Percentiles rank a stretch among this genome's conserved stretches.
These are phyloP conservation scores for Phenganax stokvisi DNA, from an alignment of 92 coral and sea anemone genomes.

Conservation along the genomic window DNA sequence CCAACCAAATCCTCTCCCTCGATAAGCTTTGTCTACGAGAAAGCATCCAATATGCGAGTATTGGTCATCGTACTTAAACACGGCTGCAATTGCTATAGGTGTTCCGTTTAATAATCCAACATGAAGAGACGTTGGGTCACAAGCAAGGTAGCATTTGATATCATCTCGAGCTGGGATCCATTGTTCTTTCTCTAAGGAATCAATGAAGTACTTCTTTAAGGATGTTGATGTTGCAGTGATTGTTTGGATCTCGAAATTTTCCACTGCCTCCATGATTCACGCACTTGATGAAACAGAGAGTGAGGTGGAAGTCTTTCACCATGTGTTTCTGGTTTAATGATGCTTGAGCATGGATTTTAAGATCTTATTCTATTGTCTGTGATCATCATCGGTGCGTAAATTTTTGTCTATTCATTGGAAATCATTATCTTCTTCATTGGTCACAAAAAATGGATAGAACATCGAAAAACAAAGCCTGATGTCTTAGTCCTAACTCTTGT, in stretches of 20 bases:
- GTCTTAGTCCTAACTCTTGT: no score
- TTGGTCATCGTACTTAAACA: slow-evolving; percentile 32
- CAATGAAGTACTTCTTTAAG: neutral
- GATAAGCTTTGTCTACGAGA: slow-evolving; percentile 31
- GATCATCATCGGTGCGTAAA: no score
- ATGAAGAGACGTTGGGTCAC: slow-evolving; percentile 29
- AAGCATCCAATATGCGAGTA: slow-evolving; percentile 1
- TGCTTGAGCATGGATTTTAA: no score
- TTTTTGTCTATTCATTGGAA: no score
- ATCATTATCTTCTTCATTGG: no score
- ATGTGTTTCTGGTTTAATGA: no score
- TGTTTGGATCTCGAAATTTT: neutral
- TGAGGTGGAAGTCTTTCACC: no score
- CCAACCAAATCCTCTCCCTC: slow-evolving; percentile 45
- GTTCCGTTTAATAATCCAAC: slow-evolving; percentile 48
- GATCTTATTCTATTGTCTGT: no score
- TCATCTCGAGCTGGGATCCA: slow-evolving; percentile 29
- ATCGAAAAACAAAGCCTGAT: no score
- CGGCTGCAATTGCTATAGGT: slow-evolving; percentile 24
- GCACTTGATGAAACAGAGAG: no score
- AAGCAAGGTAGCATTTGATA: slow-evolving; percentile 22
- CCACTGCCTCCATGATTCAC: neutral
- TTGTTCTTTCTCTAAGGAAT: neutral
- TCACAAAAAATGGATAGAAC: no score
- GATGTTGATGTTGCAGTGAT: neutral